Evolutionary conservation across 2,797 vertebrate genomes (phyloP).

Genomic region (Euphonia xanthogaster): DNA sequence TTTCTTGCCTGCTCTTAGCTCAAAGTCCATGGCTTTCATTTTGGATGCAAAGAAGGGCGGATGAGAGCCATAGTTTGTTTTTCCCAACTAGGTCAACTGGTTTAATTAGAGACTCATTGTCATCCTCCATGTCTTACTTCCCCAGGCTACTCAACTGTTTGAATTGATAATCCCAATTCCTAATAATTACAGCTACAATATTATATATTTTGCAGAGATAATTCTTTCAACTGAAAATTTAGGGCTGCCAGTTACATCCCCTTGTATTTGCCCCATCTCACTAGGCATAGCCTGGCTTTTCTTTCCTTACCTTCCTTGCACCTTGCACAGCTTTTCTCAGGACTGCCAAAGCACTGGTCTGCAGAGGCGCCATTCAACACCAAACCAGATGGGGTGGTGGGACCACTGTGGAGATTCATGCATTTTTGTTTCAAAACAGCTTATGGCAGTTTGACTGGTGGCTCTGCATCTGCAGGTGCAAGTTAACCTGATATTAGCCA

Average conservation of each 20-base stretch:
- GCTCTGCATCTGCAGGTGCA: neutral
- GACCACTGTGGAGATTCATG: neutral
- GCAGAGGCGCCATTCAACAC: neutral
- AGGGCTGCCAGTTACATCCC: neutral
- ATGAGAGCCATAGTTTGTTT: neutral
- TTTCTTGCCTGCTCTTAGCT: neutral
- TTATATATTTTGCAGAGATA: slow-evolving; percentile 18
- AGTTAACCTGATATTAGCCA: slow-evolving; percentile 22
- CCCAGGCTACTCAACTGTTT: slow-evolving; percentile 20
- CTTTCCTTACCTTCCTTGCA: neutral
- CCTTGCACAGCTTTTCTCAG: neutral
- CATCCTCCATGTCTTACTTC: neutral
- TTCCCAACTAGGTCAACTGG: slow-evolving; percentile 25
- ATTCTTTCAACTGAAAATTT: slow-evolving; percentile 3
- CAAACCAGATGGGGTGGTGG: neutral
- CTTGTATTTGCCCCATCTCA: neutral
- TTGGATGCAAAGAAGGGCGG: neutral
- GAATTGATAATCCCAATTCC: slow-evolving; percentile 48
- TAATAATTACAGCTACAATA: slow-evolving; percentile 30
- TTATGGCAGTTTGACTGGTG: neutral
- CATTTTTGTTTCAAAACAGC: slow-evolving; percentile 14
- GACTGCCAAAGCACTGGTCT: neutral
- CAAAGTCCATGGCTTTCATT: neutral
- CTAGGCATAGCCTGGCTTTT: neutral
- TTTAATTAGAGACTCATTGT: slow-evolving; percentile 7